Evolutionary conservation across 92 coral and sea anemone genomes (phyloP), one percentile per base, ranked within the genome.

Genomic region (Zoanthus gigantus): DNA sequence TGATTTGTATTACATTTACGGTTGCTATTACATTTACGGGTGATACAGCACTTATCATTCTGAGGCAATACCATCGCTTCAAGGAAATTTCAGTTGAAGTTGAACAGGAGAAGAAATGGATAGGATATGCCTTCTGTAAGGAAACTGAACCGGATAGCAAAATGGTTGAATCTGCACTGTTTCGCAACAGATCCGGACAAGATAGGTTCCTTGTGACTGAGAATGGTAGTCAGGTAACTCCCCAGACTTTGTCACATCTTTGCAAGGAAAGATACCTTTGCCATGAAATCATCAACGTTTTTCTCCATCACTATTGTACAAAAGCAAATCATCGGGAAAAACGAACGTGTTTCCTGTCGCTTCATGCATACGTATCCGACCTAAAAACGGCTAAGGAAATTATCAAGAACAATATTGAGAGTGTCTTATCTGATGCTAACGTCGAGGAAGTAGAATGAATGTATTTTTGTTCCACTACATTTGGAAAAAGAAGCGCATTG

Each of bases 401-500:
- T 29, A 18, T 71, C 71, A 60, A 52, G 50, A 78, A 73, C 76
- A 83, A 73, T 9, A 61, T 84, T 69, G 34, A 71, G 37, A 54
- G 75, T 42, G 37, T 60, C 15, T 58, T 8, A 5, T 67, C 80
- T 7, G 79, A 74, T 76, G 16, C 85, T 17, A 87, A 84, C 73
- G 71, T 60, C 15, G 74, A 46, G 15, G 89, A 81, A 74, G 76
- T 89, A 15, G 73, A 69, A 14, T 69, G 73, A 69, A 14, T 69
- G 65, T 5, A 32, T 90, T 29, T 90, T 85, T 57, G 48, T 90
- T 68, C 89, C 92, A 56, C 76, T 77, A 15, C 89, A 90, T 71
- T 77, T 90, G 86, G 85, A 85, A 60, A 52, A 77, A 6, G 50
- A 74, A n/a, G 74, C 71, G 34, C 92, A 90, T 53, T 90, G 89